Evolutionary conservation across 2,113 vertebrate species (phyloP).

Genomic region (Strix uralensis): DNA sequence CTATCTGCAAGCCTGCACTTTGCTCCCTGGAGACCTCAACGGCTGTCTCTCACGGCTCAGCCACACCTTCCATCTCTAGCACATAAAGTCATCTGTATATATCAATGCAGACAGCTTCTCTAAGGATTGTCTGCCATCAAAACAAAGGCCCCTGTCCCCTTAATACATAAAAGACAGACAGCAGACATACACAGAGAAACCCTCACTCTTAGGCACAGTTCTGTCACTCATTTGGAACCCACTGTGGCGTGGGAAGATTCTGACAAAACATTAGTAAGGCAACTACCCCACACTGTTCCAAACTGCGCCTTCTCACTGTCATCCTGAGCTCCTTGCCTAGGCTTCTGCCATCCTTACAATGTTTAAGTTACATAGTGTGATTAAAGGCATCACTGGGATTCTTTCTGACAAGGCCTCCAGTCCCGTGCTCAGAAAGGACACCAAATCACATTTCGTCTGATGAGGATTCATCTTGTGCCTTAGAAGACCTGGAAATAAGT

Average conservation of each 20-base stretch:
- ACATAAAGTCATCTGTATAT: not conserved
- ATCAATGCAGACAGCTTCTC: not conserved
- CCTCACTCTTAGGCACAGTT: not conserved
- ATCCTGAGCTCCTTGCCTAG: accelerated
- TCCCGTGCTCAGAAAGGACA: not conserved
- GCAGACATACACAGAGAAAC: not conserved
- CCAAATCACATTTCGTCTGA: not conserved
- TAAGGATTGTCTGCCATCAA: not conserved
- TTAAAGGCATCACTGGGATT: too few species aligned
- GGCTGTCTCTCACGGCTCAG: not conserved
- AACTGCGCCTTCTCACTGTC: not conserved
- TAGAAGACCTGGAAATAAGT: not conserved
- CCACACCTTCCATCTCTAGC: not conserved
- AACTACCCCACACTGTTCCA: accelerated
- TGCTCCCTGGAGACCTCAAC: accelerated
- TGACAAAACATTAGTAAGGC: not conserved
- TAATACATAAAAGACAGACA: not conserved
- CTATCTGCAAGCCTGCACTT: not conserved
- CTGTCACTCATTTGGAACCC: not conserved
- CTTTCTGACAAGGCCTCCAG: not conserved
- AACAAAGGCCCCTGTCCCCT: not conserved
- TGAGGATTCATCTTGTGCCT: not conserved
- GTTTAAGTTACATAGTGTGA: accelerated
- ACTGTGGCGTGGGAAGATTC: accelerated
- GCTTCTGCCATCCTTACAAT: not conserved